phyloP scores from a whole-genome alignment of 2,113 vertebrate species.

The Thomomys bottae region DNA sequence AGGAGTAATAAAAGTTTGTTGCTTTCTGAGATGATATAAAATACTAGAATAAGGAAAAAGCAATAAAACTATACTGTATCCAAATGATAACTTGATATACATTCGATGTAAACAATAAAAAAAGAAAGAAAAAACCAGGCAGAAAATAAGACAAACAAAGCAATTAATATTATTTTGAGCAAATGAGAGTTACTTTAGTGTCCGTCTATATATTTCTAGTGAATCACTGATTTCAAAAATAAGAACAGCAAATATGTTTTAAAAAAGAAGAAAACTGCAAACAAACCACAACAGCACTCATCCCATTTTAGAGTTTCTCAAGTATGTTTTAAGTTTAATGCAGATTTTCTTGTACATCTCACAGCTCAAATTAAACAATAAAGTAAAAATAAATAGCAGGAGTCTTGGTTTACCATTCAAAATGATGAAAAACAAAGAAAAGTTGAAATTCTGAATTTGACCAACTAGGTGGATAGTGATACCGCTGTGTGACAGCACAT shows the following conservation, averaged over 20 bases:
- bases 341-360: background rate
- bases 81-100: slow-evolving; percentile 39
- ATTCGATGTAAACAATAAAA: slow-evolving; percentile 13
- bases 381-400: background rate
- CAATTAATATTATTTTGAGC: slow-evolving; percentile 34
- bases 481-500: background rate
- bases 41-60: slow-evolving; percentile 55
- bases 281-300: slow-evolving; percentile 39
- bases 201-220: slow-evolving; percentile 58
- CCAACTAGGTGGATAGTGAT: background rate
- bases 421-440: background rate
- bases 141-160: background rate
- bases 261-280: slow-evolving; percentile 64
- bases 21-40: slow-evolving; percentile 52
- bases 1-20: slow-evolving; percentile 22
- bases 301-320: slow-evolving; percentile 40
- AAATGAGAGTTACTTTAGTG: slow-evolving; percentile 39
- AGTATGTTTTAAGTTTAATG: background rate
- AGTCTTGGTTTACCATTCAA: background rate
- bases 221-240: slow-evolving; percentile 49
- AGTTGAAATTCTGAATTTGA: background rate
- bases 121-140: background rate
- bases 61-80: background rate
- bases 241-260: background rate
- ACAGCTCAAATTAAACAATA: slow-evolving; percentile 27